Evolutionary conservation across 2,888 invertebrate species (phyloP).

Genomic region (Uropetala carovei): DNA sequence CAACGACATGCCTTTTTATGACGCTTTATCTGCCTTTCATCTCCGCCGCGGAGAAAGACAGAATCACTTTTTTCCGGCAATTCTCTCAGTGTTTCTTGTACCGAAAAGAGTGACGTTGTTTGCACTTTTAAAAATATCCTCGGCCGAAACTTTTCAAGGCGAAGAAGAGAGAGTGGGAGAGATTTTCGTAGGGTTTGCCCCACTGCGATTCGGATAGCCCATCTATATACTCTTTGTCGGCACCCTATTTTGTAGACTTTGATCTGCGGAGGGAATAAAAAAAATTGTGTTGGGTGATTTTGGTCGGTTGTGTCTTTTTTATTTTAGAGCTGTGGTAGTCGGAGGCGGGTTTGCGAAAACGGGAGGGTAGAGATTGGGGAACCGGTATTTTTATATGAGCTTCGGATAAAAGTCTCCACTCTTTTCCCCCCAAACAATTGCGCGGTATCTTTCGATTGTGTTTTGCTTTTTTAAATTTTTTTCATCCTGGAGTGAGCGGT

Average conservation of each 20-base stretch:
- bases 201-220: background rate
- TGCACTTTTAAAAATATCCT: background rate
- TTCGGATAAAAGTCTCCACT: background rate
- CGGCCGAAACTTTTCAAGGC: background rate
- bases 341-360: background rate
- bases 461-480: background rate
- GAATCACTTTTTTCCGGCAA: background rate
- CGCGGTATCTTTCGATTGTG: background rate
- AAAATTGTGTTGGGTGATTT: background rate
- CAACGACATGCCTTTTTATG: background rate
- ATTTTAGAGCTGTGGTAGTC: background rate
- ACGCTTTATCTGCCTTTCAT: background rate
- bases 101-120: background rate
- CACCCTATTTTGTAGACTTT: background rate
- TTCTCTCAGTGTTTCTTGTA: background rate
- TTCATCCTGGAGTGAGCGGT: background rate
- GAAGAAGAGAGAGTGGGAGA: background rate
- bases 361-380: background rate
- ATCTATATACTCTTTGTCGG: background rate
- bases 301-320: background rate
- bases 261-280: background rate
- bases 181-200: background rate
- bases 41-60: background rate
- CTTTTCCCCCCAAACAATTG: background rate
- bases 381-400: background rate